phyloP scores from a whole-genome alignment of 1,140 invertebrate species.

The Scaptomyza pallida region DNA sequence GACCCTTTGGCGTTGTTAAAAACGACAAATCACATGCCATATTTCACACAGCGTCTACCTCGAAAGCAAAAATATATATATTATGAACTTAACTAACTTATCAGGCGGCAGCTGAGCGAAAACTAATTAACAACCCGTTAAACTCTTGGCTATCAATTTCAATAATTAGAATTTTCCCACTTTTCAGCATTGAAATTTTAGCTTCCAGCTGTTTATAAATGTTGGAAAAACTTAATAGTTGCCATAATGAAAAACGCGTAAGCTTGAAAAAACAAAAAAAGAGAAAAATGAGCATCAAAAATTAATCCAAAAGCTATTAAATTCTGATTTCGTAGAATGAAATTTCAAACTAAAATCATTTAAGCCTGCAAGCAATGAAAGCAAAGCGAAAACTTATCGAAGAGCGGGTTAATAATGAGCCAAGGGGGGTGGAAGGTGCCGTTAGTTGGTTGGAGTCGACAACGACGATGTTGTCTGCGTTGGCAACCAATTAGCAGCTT shows the following conservation, averaged over 20 bases:
- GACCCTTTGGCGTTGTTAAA: constrained; percentile 10
- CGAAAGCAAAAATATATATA: constrained; percentile 7
- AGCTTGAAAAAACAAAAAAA: neutral
- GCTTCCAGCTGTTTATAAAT: constrained; percentile 30
- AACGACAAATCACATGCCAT: constrained; percentile 31
- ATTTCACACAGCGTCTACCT: constrained; percentile 19
- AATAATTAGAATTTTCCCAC: constrained; percentile 55
- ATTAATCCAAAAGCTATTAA: constrained; percentile 64
- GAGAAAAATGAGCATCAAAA: neutral
- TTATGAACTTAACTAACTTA: constrained; percentile 2
- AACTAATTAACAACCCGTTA: constrained; percentile 50
- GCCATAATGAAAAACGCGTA: constrained; percentile 48
- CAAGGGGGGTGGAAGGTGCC: constrained; percentile 25
- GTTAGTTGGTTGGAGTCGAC: constrained; percentile 47
- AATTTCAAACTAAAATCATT: constrained; percentile 80
- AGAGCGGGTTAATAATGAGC: neutral
- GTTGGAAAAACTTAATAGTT: constrained; percentile 64
- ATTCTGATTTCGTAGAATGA: constrained; percentile 76
- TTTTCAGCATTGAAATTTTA: constrained; percentile 41
- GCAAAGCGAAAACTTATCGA: neutral
- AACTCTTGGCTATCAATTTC: constrained; percentile 64
- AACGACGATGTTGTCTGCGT: constrained; percentile 54
- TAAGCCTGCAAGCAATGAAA: constrained; percentile 45
- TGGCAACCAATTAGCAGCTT: constrained; percentile 79
- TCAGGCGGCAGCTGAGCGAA: constrained; percentile 34